Percentiles rank a stretch among this genome's conserved stretches.
Conservation (phyloP, 2,888 invertebrate species). For the Melanostoma mellinum region DNA sequence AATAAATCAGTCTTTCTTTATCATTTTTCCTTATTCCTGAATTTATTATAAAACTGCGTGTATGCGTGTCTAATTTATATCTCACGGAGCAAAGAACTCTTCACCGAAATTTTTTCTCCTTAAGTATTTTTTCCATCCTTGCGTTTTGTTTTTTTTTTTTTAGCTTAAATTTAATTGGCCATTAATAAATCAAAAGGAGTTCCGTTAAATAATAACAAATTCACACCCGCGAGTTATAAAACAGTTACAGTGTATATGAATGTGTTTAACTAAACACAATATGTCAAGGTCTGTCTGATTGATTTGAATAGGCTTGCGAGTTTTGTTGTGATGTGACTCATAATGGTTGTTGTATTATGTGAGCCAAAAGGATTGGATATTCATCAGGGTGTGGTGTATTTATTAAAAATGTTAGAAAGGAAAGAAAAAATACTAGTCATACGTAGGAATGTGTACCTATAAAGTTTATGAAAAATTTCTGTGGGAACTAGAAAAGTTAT, state of each 20-base stretch:
- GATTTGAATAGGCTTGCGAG: constrained; percentile 4
- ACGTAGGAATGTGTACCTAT: no score
- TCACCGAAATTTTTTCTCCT: no score
- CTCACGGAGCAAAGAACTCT: no score
- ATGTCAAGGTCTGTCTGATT: constrained; percentile 16
- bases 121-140: no score
- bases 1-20: no score
- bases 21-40: no score
- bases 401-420: not conserved
- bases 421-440: not conserved
- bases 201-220: not conserved
- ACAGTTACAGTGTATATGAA: not conserved
- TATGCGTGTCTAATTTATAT: no score
- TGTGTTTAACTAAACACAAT: not conserved
- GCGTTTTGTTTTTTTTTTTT: no score
- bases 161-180: no score
- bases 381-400: constrained; percentile 7
- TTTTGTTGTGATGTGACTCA: not conserved
- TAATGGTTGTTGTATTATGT: constrained; percentile 9
- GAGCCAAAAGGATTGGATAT: constrained; percentile 8
- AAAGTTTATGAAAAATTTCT: no score
- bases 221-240: not conserved
- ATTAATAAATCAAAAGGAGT: constrained; percentile 1
- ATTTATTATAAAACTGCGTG: no score
- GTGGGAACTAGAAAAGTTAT: no score